Evolutionary conservation across 2,888 invertebrate species (phyloP).

Genomic region (Sinohyriopsis cumingii): DNA sequence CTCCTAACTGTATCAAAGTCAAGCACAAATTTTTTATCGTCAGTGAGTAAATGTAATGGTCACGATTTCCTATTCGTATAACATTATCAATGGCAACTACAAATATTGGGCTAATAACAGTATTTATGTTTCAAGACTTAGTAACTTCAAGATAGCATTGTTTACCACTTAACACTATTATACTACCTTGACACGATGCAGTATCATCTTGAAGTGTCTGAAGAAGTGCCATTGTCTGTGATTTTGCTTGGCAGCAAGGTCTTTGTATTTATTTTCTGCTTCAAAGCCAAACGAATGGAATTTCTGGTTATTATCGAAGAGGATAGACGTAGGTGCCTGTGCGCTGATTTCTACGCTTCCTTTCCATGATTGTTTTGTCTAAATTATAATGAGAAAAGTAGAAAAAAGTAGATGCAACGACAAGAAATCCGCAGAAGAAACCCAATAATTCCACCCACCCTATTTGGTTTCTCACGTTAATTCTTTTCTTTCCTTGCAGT

Average conservation of each 20-base stretch:
- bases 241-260: constrained; percentile 22
- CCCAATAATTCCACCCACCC: too few species aligned
- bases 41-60: too few species aligned
- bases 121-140: too few species aligned
- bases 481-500: too few species aligned
- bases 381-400: constrained; percentile 3
- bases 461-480: too few species aligned
- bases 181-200: constrained; percentile 29
- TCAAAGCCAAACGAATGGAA: constrained; percentile 35
- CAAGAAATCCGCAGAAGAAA: too few species aligned
- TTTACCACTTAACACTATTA: neutral
- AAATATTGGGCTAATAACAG: too few species aligned
- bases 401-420: too few species aligned
- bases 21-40: too few species aligned
- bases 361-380: constrained; percentile 28
- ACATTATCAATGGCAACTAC: too few species aligned
- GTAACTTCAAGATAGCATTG: neutral
- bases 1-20: too few species aligned
- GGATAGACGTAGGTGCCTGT: constrained; percentile 30
- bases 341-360: constrained; percentile 29
- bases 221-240: constrained; percentile 27
- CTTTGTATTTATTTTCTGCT: constrained; percentile 29
- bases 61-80: too few species aligned
- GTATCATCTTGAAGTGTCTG: constrained; percentile 31
- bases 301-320: constrained; percentile 18